Conservation (phyloP, 2,113 vertebrate species). For the Bambusicola thoracicus region DNA sequence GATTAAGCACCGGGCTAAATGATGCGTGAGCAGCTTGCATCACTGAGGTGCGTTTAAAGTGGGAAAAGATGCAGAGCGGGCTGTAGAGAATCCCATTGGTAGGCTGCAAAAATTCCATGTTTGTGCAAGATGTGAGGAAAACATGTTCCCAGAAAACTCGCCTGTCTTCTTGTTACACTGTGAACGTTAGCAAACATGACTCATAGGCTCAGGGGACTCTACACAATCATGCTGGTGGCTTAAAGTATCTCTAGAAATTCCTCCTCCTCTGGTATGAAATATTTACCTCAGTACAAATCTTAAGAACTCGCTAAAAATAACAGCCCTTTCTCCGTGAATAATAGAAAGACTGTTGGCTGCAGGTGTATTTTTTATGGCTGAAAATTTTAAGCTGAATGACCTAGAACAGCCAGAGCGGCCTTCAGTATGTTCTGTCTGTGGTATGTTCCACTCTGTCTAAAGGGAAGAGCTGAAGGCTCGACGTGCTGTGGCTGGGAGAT, state of each 20-base stretch:
- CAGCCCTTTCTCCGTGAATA: background rate
- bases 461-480: background rate
- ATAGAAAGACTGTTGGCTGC: background rate
- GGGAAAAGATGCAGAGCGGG: background rate
- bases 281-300: background rate
- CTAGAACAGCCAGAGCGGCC: background rate
- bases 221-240: background rate
- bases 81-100: background rate
- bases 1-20: background rate
- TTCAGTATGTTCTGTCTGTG: background rate
- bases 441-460: background rate
- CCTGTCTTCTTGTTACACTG: background rate
- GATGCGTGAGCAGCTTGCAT: background rate
- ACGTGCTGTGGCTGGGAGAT: background rate
- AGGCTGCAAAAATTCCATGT: background rate
- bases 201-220: background rate
- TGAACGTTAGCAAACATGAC: background rate
- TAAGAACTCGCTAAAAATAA: slow-evolving; percentile 10
- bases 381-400: background rate
- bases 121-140: background rate
- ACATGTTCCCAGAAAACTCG: background rate
- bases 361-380: background rate
- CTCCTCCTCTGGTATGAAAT: background rate
- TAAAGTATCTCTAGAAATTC: background rate
- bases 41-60: background rate